Evolutionary conservation across 2,888 invertebrate genomes (phyloP).

Genomic region (Elgonia sp.): DNA sequence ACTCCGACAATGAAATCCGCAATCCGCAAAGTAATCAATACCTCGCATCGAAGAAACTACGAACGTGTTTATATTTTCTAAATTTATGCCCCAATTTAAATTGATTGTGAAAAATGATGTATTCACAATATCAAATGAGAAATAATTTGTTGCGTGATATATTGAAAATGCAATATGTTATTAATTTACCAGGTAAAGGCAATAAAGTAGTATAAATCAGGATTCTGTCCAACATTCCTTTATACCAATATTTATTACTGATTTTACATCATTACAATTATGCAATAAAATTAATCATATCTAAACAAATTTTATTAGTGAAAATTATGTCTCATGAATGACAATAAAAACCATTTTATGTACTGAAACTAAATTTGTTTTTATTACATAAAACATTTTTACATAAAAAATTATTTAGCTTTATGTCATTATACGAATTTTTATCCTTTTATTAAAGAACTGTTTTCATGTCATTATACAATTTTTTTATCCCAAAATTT

Average conservation of each 20-base stretch:
- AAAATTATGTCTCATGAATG: no score
- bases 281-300: background rate
- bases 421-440: no score
- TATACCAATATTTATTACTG: background rate
- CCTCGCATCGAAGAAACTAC: conserved; percentile 70
- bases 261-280: background rate
- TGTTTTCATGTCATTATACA: background rate
- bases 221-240: background rate
- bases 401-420: no score
- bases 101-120: conserved; percentile 35
- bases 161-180: conserved; percentile 6
- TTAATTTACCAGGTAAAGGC: background rate
- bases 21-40: conserved; percentile 77
- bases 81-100: conserved; percentile 34
- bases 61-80: conserved; percentile 67
- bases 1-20: conserved; percentile 75
- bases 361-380: no score
- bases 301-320: no score
- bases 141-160: conserved; percentile 23
- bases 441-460: background rate
- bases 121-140: conserved; percentile 1
- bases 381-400: no score
- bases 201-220: conserved; percentile 6
- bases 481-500: background rate
- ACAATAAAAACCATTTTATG: no score